Evolutionary conservation across 1,140 invertebrate genomes (phyloP), one percentile per base, ranked within the genome.

Genomic region (Leptopilina clavipes): DNA sequence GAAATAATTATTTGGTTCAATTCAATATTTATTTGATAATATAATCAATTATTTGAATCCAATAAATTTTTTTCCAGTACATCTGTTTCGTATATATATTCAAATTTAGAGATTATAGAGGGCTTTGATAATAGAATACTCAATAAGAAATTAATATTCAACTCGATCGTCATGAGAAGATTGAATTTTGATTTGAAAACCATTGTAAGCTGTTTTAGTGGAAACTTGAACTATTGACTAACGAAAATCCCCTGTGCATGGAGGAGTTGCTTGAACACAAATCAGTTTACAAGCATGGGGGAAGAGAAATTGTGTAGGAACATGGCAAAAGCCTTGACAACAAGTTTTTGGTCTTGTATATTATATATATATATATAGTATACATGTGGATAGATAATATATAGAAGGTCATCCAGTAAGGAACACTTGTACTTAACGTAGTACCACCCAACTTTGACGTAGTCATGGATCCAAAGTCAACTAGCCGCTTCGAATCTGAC

Each of bases 171-270:
- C n/a, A n/a, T n/a, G n/a, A n/a, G n/a, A n/a, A n/a, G n/a, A n/a
- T n/a, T n/a, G n/a, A n/a, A n/a, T n/a, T n/a, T n/a, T n/a, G n/a
- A n/a, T n/a, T 85, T 88, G 88, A 89, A 86, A 88, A 88, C 86
- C 85, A 87, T 88, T 89, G 83, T 82, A 81, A 83, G 82, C 72
- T 25, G 1, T 25, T 18, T 14, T 48, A 14, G 8, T 59, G 11
- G 12, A 80, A 71, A 70, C 71, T 44, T 70, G 54, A 77, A 59
- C 76, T 70, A 72, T 81, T 70, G 80, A 83, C 86, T 89, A 87
- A 89, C 88, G 85, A 86, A 89, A 89, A 88, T 89, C 86, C 83
- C 83, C n/a, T n/a, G n/a, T 83, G 79, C n/a, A 65, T 80, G n/a
- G 82, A 86, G 83, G 86, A 88, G 84, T 87, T 84, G 82, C 78